Evolutionary conservation across 2,797 vertebrate genomes (phyloP).

Genomic region (Mus caroli): DNA sequence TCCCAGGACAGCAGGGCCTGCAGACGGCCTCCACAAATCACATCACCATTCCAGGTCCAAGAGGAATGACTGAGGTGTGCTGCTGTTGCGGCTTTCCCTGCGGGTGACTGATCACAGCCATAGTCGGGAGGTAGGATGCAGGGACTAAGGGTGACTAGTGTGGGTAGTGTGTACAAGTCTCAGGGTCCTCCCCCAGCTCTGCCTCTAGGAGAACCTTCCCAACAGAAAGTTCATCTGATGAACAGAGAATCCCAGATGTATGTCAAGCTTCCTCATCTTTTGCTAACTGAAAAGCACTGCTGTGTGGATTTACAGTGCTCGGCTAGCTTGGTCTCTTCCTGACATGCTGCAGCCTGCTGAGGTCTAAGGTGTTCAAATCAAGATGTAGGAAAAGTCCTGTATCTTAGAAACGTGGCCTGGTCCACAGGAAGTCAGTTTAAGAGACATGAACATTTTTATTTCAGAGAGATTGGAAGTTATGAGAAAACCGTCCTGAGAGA

Average conservation of each 20-base stretch:
- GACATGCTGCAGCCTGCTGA: neutral
- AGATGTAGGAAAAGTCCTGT: neutral
- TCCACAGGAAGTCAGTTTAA: slow-evolving; percentile 1
- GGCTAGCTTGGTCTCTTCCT: neutral
- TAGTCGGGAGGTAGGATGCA: neutral
- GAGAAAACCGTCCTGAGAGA: neutral
- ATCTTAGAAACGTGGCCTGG: neutral
- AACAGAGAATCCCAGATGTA: neutral
- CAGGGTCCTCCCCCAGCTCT: neutral
- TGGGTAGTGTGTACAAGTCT: neutral
- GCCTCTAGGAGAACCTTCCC: neutral
- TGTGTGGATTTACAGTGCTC: neutral
- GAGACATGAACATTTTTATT: neutral
- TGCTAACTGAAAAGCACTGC: slow-evolving; percentile 33
- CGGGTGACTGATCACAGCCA: neutral
- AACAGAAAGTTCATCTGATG: neutral
- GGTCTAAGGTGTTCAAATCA: neutral
- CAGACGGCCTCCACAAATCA: neutral
- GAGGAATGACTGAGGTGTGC: neutral
- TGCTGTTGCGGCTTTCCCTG: neutral
- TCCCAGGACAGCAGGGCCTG: neutral
- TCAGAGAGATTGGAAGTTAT: slow-evolving; percentile 2
- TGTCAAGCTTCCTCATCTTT: neutral
- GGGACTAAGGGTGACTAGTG: neutral
- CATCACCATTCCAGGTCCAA: neutral